A percentile compares a stretch with the other conserved stretches of the same genome.
These are phyloP conservation scores for Hydractinia echinata DNA, from an alignment of 30 jellyfish, hydroid and myxozoan species.

Conservation along the genomic window DNA sequence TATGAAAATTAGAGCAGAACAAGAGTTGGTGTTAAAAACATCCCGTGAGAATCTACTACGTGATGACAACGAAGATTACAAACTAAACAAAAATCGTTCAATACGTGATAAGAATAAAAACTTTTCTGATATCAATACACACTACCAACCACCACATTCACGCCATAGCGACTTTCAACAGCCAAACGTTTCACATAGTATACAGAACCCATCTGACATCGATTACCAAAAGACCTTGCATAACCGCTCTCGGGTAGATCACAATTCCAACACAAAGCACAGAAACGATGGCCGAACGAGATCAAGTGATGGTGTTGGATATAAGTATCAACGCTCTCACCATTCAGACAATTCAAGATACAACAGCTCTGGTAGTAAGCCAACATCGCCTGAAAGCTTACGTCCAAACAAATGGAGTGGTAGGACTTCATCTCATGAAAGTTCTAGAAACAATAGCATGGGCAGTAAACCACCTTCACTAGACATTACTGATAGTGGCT, in stretches of 20 bases:
- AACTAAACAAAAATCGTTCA: background rate
- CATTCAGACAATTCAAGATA: background rate
- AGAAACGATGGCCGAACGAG: background rate
- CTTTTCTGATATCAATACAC: background rate
- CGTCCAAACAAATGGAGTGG: too few species aligned
- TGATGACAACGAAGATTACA: background rate
- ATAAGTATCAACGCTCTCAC: background rate
- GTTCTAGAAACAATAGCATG: too few species aligned
- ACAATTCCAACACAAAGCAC: background rate
- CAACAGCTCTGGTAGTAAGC: constrained; percentile 4
- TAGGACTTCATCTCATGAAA: background rate
- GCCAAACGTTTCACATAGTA: background rate
- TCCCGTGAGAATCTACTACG: constrained; percentile 23
- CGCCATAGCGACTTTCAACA: background rate
- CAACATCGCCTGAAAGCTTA: background rate
- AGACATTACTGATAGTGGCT: background rate
- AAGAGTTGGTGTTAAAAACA: constrained; percentile 18
- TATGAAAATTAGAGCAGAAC: constrained; percentile 38
- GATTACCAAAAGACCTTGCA: background rate
- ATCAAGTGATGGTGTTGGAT: background rate
- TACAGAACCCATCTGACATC: background rate
- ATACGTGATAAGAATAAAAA: background rate
- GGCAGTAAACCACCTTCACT: too few species aligned
- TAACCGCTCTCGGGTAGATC: background rate
- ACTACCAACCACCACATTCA: background rate